Conservation (phyloP, 2,888 invertebrate species). For the Icerya purchasi region DNA sequence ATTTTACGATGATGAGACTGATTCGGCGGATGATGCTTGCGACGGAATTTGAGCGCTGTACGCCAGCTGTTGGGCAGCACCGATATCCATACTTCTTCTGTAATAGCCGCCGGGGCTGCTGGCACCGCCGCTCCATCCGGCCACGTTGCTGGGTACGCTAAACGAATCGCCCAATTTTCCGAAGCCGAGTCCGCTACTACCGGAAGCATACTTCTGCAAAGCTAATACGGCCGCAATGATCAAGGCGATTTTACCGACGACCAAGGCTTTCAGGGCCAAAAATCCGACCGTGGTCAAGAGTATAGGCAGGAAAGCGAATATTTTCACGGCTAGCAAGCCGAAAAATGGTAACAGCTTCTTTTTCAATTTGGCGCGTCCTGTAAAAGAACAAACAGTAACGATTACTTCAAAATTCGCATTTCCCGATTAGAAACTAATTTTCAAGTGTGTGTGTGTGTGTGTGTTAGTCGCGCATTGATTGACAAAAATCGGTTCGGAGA, state of each 20-base stretch:
- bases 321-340: slow-evolving; percentile 45
- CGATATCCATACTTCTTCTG: slow-evolving; percentile 28
- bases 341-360: slow-evolving; percentile 45
- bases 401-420: background rate
- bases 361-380: slow-evolving; percentile 57
- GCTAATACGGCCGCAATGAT: slow-evolving; percentile 46
- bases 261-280: slow-evolving; percentile 50
- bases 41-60: slow-evolving; percentile 38
- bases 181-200: slow-evolving; percentile 25
- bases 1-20: slow-evolving; percentile 3
- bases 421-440: too few relatives aligned
- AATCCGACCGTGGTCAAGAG: slow-evolving; percentile 48
- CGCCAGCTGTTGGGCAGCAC: slow-evolving; percentile 43
- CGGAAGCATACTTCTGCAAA: slow-evolving; percentile 41
- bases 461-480: too few relatives aligned
- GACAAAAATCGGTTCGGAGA: too few relatives aligned
- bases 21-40: background rate
- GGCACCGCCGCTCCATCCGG: slow-evolving; percentile 24
- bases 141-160: slow-evolving; percentile 18
- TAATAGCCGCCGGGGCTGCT: slow-evolving; percentile 28
- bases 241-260: slow-evolving; percentile 57
- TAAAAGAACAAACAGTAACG: slow-evolving; percentile 15
- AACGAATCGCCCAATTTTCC: slow-evolving; percentile 18
- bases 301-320: slow-evolving; percentile 45
- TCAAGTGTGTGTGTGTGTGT: too few relatives aligned